Evolutionary conservation across 2,797 vertebrate genomes (phyloP).

Genomic region (Tachyglossus aculeatus): DNA sequence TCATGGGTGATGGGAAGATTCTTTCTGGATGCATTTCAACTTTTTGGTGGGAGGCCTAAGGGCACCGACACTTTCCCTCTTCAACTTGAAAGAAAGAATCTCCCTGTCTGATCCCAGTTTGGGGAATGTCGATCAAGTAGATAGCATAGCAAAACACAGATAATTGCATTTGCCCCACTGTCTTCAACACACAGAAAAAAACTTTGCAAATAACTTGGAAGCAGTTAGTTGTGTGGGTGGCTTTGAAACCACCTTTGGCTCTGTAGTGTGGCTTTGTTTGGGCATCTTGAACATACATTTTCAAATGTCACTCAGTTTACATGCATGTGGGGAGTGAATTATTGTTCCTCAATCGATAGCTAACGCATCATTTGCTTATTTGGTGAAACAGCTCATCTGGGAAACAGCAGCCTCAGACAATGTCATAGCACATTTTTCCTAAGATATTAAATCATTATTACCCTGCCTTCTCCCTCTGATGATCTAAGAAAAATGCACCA

Average conservation of each 20-base stretch:
- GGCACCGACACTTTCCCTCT: neutral
- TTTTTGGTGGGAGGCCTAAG: no score
- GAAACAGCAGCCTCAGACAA: neutral
- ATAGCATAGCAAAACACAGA: slow-evolving; percentile 10
- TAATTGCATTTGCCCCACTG: slow-evolving; percentile 31
- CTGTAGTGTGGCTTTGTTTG: slow-evolving; percentile 55
- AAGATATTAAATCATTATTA: neutral
- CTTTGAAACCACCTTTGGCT: slow-evolving; percentile 59
- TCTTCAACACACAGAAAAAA: slow-evolving; percentile 24
- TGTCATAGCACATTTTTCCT: neutral
- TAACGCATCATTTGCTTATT: neutral
- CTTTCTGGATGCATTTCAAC: no score
- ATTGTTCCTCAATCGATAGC: slow-evolving; percentile 12
- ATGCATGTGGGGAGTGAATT: slow-evolving; percentile 24
- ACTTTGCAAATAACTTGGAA: slow-evolving; percentile 51
- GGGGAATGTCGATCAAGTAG: neutral
- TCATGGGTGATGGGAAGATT: no score
- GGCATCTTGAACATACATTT: slow-evolving; percentile 46
- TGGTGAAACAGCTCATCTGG: slow-evolving; percentile 16
- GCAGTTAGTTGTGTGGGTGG: slow-evolving; percentile 48
- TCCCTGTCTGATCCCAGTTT: neutral
- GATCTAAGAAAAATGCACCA: neutral
- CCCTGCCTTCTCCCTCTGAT: neutral
- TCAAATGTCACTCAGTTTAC: slow-evolving; percentile 41
- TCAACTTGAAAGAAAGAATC: slow-evolving; percentile 28